Percentiles rank a stretch among this genome's conserved stretches.
phyloP scores from a whole-genome alignment of 2,888 invertebrate species.

The Chymomyza fuscimana region DNA sequence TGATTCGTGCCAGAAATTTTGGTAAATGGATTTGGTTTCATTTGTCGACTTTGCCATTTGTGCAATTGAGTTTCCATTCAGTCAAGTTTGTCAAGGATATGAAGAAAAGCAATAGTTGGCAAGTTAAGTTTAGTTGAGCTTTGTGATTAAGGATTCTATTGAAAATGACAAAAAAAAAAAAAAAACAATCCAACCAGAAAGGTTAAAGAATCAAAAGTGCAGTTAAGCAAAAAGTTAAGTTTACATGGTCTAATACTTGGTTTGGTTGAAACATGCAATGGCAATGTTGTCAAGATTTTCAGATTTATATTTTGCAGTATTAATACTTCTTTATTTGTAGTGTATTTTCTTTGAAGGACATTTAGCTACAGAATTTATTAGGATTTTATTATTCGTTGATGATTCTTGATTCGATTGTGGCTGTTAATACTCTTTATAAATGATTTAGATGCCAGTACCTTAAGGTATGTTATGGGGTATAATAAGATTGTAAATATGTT shows the following conservation, averaged over 20 bases:
- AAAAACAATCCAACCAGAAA: not conserved
- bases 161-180: not conserved
- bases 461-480: too few relatives aligned
- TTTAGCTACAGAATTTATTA: too few relatives aligned
- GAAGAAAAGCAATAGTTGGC: not conserved
- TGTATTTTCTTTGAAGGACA: too few relatives aligned
- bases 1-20: conserved; percentile 27
- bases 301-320: too few relatives aligned
- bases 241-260: not conserved
- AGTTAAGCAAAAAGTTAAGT: not conserved
- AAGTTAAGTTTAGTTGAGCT: not conserved
- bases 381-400: too few relatives aligned
- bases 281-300: too few relatives aligned
- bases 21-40: conserved; percentile 34
- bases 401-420: too few relatives aligned
- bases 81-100: not conserved
- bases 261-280: not conserved
- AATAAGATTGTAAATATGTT: too few relatives aligned
- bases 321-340: too few relatives aligned
- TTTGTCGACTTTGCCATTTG: conserved; percentile 13
- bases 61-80: conserved; percentile 24
- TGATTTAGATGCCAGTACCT: too few relatives aligned
- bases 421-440: too few relatives aligned
- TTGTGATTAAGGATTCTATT: not conserved
- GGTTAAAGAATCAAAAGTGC: not conserved